A percentile compares a stretch with the other conserved stretches of the same genome.
These are phyloP conservation scores for Chironomus tentans DNA, from an alignment of 2,888 invertebrate genomes.

Conservation along the genomic window DNA sequence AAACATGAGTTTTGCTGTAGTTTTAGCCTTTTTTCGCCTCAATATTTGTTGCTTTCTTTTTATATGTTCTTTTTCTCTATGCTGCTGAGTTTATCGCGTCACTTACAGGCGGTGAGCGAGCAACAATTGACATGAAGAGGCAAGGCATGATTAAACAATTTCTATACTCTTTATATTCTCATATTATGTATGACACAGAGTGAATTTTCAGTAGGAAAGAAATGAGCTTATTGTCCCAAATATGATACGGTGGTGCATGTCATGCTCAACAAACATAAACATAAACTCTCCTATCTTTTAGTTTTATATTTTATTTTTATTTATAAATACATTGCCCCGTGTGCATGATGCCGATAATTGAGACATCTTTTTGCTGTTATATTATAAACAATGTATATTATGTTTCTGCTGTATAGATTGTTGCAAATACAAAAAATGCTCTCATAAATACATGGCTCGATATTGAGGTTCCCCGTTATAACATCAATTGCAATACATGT, in stretches of 20 bases:
- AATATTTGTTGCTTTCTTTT: not conserved
- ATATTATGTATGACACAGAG: no score
- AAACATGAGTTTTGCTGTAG: conserved; percentile 9
- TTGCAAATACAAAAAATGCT: no score
- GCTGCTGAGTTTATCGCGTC: not conserved
- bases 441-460: no score
- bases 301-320: not conserved
- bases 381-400: not conserved
- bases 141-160: no score
- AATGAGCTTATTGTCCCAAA: not conserved
- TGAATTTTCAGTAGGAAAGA: not conserved
- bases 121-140: no score
- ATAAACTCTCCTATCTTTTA: not conserved
- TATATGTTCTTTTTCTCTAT: not conserved
- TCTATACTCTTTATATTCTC: no score
- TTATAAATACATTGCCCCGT: no score
- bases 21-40: not conserved
- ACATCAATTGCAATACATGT: no score
- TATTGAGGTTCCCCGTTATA: no score
- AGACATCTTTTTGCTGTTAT: not conserved
- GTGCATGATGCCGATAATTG: not conserved
- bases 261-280: not conserved
- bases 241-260: not conserved
- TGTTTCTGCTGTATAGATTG: no score
- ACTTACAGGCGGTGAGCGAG: not conserved